These are phyloP conservation scores for Argyra leucocephala DNA, from an alignment of 2,888 invertebrate species.

Conservation along the genomic window DNA sequence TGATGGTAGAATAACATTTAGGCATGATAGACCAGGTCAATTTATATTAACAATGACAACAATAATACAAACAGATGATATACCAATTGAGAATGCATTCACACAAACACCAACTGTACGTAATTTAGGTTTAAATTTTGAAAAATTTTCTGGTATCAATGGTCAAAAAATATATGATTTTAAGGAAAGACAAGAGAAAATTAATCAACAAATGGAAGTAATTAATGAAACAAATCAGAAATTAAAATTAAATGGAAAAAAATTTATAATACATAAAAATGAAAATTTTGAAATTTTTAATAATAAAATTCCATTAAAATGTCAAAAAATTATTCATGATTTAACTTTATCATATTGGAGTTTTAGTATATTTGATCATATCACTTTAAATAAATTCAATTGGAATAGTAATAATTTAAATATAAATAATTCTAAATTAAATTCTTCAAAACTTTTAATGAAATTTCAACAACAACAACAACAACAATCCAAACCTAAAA, in stretches of 20 bases:
- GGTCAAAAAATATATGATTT: background rate
- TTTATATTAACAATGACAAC: background rate
- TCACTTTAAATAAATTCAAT: too few relatives aligned
- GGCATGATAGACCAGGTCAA: slow-evolving; percentile 30
- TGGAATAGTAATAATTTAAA: too few relatives aligned
- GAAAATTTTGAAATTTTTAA: background rate
- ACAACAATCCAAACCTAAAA: background rate
- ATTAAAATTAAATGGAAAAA: background rate
- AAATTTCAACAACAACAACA: background rate
- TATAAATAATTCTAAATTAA: background rate
- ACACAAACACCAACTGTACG: slow-evolving; percentile 37
- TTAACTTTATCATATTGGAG: background rate
- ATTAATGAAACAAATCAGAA: background rate
- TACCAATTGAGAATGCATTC: slow-evolving; percentile 27
- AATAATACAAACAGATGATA: slow-evolving; percentile 30
- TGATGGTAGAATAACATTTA: slow-evolving; percentile 38
- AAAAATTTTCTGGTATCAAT: background rate
- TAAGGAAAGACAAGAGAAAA: background rate
- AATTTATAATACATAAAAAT: background rate
- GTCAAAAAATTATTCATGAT: background rate
- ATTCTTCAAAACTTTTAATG: background rate
- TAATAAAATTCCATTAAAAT: background rate
- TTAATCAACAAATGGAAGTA: background rate
- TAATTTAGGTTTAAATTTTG: slow-evolving; percentile 3
- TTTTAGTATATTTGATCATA: background rate